Evolutionary conservation across 1,140 invertebrate species (phyloP), one percentile per base, ranked within the genome.

Genomic region (Papilio helenus): DNA sequence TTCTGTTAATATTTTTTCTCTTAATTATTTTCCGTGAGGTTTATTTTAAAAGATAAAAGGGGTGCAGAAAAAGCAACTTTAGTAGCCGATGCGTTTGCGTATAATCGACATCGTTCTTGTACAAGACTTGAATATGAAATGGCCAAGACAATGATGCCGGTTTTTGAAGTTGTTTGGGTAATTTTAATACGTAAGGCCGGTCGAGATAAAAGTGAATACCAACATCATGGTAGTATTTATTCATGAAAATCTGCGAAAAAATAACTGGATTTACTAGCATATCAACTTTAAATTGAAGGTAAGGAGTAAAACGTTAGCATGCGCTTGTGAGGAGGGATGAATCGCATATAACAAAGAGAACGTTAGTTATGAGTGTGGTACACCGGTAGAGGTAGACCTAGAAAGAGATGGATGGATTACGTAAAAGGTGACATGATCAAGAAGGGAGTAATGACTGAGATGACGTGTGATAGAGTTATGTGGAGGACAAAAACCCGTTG

Each of bases 21-120:
- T 12, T 80, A 83, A 85, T 84, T 81, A 89, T 87, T 89, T 89
- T 88, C 86, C 83, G 76, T 82, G 79, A 81, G 80, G 83, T 84
- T 90, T 87, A 88, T 86, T 84, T 81, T 84, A 85, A 85, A 88
- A 82, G 80, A 79, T 83, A 83, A 86, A 88, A 68, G 61, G 84
- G 85, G 71, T 79, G 44, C 55, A 83, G 23, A 85, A 89, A 88
- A 86, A 85, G 86, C 83, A 86, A 82, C 76, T 91, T 93, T 88
- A 89, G 88, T 90, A 88, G 89, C 87, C 85, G 81, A 79, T 89
- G 90, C 86, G 82, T 88, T 92, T 92, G 84, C 90, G 90, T 88
- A 93, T 94, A 92, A 93, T 92, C 92, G 92, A 88, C 73, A 87
- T 81, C 82, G 85, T 92, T 93, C 92, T 94, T 93, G 87, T 85